phyloP scores from a whole-genome alignment of 2,113 vertebrate genomes.

The Daphoenositta chrysoptera region DNA sequence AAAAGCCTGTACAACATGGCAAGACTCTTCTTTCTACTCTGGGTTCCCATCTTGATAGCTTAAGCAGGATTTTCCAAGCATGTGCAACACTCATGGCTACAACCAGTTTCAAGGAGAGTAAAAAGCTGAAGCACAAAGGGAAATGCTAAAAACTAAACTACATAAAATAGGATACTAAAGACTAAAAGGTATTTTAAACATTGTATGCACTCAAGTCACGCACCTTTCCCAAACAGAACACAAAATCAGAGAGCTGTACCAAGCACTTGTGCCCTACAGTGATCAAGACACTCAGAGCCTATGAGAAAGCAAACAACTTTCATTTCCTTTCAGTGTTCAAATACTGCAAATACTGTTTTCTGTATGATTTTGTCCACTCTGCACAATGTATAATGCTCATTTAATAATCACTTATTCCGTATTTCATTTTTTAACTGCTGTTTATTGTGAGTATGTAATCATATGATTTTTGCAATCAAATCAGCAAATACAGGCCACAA shows the following conservation, averaged over 20 bases:
- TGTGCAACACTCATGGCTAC: background rate
- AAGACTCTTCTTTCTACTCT: background rate
- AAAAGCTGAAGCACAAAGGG: background rate
- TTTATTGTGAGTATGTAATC: background rate
- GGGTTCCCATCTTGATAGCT: background rate
- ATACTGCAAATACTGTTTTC: background rate
- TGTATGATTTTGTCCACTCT: background rate
- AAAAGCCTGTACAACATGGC: background rate
- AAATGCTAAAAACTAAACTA: background rate
- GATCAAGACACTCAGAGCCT: background rate
- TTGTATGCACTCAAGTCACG: background rate
- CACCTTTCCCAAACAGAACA: background rate
- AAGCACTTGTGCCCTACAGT: background rate
- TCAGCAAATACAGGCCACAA: background rate
- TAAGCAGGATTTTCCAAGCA: background rate
- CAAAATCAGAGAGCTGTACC: background rate
- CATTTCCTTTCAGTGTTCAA: background rate
- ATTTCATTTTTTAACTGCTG: background rate
- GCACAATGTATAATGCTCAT: background rate
- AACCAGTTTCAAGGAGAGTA: background rate
- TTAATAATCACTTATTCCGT: background rate
- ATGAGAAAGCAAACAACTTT: background rate
- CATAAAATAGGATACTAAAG: background rate
- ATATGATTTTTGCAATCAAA: background rate
- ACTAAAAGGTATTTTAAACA: background rate